These are phyloP conservation scores for Latrodectus hesperus DNA, from an alignment of 2,888 invertebrate genomes.

Conservation along the genomic window DNA sequence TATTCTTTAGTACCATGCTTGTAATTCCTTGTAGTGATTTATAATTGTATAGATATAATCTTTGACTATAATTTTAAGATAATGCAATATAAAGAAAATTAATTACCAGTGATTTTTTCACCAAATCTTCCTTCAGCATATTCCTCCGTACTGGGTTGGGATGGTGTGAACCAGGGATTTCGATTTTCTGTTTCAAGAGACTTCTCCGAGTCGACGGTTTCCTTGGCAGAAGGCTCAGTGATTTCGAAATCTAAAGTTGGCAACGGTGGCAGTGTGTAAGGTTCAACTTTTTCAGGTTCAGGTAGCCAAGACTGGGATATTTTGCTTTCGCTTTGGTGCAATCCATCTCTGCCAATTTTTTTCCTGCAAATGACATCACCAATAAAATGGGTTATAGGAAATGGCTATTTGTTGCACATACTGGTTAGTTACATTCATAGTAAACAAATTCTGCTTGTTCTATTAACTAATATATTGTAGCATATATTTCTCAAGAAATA, in stretches of 20 bases:
- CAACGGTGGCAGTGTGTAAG: slow-evolving; percentile 54
- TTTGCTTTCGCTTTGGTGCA: background rate
- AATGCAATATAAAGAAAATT: background rate
- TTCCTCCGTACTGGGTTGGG: background rate
- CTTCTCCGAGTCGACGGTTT: background rate
- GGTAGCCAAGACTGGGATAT: slow-evolving; percentile 11
- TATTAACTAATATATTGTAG: no score
- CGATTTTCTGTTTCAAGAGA: background rate
- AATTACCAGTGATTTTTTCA: slow-evolving; percentile 47
- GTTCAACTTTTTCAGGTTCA: slow-evolving; percentile 30
- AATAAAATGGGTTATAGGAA: background rate
- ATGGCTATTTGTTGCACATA: no score
- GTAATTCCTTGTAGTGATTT: no score
- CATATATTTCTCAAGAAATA: no score
- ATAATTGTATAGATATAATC: no score
- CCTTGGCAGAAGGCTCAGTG: slow-evolving; percentile 4
- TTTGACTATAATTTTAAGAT: no score
- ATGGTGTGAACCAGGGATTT: slow-evolving; percentile 29
- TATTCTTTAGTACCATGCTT: no score
- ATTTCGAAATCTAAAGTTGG: slow-evolving; percentile 21
- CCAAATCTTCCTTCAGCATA: slow-evolving; percentile 37
- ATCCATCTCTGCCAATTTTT: background rate
- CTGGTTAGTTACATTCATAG: no score
- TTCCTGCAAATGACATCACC: background rate
- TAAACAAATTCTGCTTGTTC: no score